Base-by-base conservation (phyloP, 2,888 invertebrate genomes). In the Hofmannophila pseudospretella region DNA sequence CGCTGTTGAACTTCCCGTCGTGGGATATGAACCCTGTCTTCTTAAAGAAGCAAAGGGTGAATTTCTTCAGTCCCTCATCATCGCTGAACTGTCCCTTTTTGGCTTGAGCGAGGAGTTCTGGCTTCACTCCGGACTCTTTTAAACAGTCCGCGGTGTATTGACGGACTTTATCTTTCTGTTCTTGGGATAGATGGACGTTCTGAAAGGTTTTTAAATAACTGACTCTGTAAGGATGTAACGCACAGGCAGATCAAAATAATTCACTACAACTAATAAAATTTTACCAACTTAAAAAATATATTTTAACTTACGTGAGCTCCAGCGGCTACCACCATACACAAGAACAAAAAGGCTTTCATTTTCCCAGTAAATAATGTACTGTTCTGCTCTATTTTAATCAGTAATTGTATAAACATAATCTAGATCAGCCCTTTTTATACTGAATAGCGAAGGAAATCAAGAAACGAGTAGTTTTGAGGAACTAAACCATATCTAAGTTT, bases 41-140 rank as follows among this genome's bases (percentile, higher is more conserved):
- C 39, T 81, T 61, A 58, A 86, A 79, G 64, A 88, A 77, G 51
- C 89, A 89, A 0, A 80, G 56, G 0, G 72, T 60, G 44, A 86
- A 87, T 29, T 82, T 78, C 47, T 87, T 87, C 1, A 88, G 45
- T 0, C 49, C 61, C 5, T 81, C 76, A 30, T 87, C 84, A 0
- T 88, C 78, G 39, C 46, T 43, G 5, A 81, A 58, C 1, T 74
- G 51, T 0, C 88, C 89, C 38, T 77, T 77, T 37, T 80, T 78
- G 0, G 77, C 79, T 33, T 75, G 71, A 0, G 62, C 61, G 1
- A 84, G 28, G 0, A 75, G 41, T 37, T 84, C 82, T 0, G 62
- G 51, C 19, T 73, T 75, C 0, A 75, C 71, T 0, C 77, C 77
- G 0, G 69, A 55, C 49, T 80, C 67, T 38, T 74, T 80, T 2